Conservation (phyloP, 2,888 invertebrate species). For the Bruchidius siliquastri region DNA sequence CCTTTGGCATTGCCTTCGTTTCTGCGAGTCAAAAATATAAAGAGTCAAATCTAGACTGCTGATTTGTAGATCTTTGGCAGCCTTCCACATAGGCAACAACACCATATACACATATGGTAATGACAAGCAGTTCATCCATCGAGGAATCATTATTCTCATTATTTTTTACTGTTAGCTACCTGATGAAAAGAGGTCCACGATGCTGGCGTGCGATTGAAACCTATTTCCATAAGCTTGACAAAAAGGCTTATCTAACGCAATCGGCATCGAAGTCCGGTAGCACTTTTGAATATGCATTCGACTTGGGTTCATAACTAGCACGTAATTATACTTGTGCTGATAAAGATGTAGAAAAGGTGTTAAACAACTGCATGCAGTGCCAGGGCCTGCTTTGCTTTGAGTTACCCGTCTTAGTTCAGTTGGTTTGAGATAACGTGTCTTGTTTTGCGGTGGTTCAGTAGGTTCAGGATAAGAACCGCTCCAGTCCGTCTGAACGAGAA, state of each 20-base stretch:
- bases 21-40: no score
- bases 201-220: not conserved
- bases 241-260: conserved; percentile 2
- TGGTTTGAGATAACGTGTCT: not conserved
- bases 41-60: not conserved
- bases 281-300: not conserved
- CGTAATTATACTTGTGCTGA: not conserved
- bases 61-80: not conserved
- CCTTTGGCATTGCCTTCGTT: no score
- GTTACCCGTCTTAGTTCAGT: not conserved
- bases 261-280: not conserved
- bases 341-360: not conserved
- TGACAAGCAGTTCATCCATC: conserved; percentile 7
- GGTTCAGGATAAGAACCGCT: not conserved
- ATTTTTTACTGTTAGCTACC: not conserved
- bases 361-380: conserved; percentile 10
- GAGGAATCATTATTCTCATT: not conserved
- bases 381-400: not conserved
- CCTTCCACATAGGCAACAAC: not conserved
- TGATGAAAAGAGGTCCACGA: not conserved
- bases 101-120: conserved; percentile 19
- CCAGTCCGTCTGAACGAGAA: no score
- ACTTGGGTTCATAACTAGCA: not conserved
- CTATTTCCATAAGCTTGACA: conserved; percentile 5
- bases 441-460: not conserved